Percentiles rank a stretch among this genome's conserved stretches.
Conservation (phyloP, 2,113 vertebrate species). For the Megaceryle maxima region DNA sequence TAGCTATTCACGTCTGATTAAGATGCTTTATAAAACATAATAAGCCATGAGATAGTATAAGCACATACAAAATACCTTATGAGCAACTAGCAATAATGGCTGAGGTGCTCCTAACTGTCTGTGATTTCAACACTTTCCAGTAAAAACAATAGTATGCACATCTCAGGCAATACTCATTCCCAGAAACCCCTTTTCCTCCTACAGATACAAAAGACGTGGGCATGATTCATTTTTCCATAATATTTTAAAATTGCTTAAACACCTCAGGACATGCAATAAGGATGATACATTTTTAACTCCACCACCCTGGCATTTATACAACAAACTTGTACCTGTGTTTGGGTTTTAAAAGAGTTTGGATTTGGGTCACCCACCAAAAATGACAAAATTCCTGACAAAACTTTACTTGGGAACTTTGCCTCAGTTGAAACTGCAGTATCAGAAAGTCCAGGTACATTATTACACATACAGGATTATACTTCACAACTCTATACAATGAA, state of each 20-base stretch:
- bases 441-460: background rate
- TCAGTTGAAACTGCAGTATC: background rate
- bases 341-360: background rate
- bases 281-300: background rate
- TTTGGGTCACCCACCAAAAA: background rate
- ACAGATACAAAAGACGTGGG: background rate
- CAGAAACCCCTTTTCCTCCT: conserved; percentile 6
- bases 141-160: background rate
- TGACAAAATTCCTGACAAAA: background rate
- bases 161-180: background rate
- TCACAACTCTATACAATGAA: background rate
- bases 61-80: background rate
- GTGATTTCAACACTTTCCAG: conserved; percentile 10
- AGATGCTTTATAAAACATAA: conserved; percentile 1
- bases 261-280: background rate
- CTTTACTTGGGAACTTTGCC: background rate
- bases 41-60: conserved; percentile 20
- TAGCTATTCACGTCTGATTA: conserved; percentile 39
- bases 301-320: background rate
- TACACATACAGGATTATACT: background rate
- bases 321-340: background rate
- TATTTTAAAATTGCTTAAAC: background rate
- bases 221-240: conserved; percentile 17
- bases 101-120: background rate
- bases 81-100: background rate